Evolutionary conservation across 2,113 vertebrate genomes (phyloP).

Genomic region (Oryzias celebensis): DNA sequence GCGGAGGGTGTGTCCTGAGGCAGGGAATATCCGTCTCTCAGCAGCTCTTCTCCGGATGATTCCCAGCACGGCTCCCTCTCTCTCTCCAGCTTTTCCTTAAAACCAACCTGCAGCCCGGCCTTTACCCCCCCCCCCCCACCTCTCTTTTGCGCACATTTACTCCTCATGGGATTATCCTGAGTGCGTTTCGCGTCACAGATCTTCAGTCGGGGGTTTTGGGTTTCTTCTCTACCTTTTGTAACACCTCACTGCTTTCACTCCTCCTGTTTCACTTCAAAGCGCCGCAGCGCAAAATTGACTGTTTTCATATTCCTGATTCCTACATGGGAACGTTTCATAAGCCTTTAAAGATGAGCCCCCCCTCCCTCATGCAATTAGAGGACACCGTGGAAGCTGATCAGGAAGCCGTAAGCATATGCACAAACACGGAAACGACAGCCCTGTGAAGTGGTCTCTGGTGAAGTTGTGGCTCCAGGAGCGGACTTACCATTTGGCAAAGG

Average conservation of each 20-base stretch:
- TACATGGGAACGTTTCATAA: constrained; percentile 21
- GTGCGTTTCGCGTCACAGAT: constrained; percentile 20
- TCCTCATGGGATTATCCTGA: constrained; percentile 1
- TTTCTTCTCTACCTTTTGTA: constrained; percentile 27
- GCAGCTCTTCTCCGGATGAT: constrained; percentile 45
- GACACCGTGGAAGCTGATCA: no score
- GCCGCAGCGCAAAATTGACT: constrained; percentile 49
- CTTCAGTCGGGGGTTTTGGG: constrained; percentile 5
- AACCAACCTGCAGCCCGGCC: constrained; percentile 13
- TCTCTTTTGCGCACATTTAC: constrained; percentile 28
- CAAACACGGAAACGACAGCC: no score
- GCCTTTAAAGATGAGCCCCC: constrained; percentile 1
- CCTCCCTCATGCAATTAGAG: constrained; percentile 15
- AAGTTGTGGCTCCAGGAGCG: no score
- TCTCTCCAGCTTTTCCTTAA: background rate
- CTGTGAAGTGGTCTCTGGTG: no score
- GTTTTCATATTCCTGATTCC: constrained; percentile 15
- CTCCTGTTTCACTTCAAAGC: constrained; percentile 62
- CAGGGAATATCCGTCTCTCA: constrained; percentile 69
- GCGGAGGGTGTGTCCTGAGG: constrained; percentile 76
- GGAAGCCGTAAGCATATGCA: no score
- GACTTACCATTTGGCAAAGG: no score
- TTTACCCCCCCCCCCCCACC: background rate
- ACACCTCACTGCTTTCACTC: constrained; percentile 22
- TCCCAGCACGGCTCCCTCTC: constrained; percentile 40